Conservation (phyloP, 1,140 invertebrate species). For the Protaetia brevitarsis region DNA sequence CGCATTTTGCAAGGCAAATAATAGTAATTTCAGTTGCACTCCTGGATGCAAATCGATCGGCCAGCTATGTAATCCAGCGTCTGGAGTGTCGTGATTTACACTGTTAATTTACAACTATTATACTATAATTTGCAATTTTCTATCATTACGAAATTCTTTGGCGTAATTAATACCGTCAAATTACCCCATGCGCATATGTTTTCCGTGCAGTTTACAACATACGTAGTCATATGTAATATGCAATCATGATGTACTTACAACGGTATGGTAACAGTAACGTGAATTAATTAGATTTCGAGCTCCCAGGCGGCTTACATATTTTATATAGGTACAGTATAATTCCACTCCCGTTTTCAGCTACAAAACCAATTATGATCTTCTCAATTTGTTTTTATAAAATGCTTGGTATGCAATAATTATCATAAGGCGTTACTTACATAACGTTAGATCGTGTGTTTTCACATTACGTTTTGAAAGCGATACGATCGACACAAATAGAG, state of each 20-base stretch:
- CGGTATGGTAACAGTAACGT: no score
- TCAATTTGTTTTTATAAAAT: no score
- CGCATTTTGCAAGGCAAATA: not conserved
- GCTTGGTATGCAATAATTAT: no score
- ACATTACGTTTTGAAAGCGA: no score
- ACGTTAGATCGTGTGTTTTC: no score
- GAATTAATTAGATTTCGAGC: no score
- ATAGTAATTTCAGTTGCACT: not conserved
- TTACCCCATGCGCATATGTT: not conserved
- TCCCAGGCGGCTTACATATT: no score
- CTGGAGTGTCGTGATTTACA: not conserved
- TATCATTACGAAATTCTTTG: constrained; percentile 6
- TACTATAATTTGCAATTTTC: constrained; percentile 6
- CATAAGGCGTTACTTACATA: no score
- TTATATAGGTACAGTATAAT: no score
- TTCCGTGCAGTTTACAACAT: not conserved
- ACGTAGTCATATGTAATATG: not conserved
- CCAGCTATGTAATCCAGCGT: not conserved
- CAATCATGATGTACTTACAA: not conserved
- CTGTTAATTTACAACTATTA: constrained; percentile 1
- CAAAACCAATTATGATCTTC: no score
- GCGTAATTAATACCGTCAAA: not conserved
- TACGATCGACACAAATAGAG: no score
- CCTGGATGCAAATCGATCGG: not conserved
- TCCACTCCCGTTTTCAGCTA: no score